Base-by-base conservation (phyloP, 2,888 invertebrate species). In the Spisula solida region DNA sequence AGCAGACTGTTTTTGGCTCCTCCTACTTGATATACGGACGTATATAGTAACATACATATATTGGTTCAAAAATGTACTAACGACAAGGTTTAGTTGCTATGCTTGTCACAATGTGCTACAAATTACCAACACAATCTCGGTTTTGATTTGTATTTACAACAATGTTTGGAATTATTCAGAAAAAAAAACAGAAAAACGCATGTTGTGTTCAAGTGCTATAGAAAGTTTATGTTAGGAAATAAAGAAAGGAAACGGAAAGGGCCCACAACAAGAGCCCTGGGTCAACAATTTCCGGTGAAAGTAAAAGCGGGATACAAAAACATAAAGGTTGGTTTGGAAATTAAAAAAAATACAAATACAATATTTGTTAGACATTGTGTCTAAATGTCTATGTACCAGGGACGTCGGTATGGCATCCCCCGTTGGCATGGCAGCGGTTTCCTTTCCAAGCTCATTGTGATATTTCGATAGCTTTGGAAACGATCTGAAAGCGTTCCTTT, bases 201-300 rank as follows among this genome's bases (percentile, higher is more conserved):
- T 16, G 18, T 56, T 56, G n/a, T 56, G 18, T 31, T 34, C 18
- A 75, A 75, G 60, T 60, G 60, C 25, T 34, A 34, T 75, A 20
- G 2, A 31, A 75, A 75, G 34, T 31, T 31, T 75, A 18, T 34
- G 0, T 75, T 75, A 31, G 34, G 12, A 18, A 31, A 31, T 16
- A 75, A 31, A 75, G 31, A 34, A 31, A 31, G 12, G 75, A 31
- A 75, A 75, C 31, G 34, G 75, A 75, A 75, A 75, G 75, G 31
- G 70, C 29, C 29, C 2, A 70, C 29, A 18, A 70, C 70, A 70
- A 75, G 75, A 31, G 34, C 34, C 14, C 75, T 34, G 20, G 34
- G 75, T 75, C 75, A 75, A 75, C 75, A 31, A 31, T 34, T 75
- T 75, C 75, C 75, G 75, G 75, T 25, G 20, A 25, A 60, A 60